A percentile compares a stretch with the other conserved stretches of the same genome.
phyloP scores from a whole-genome alignment of 2,888 invertebrate species.

The Trissolcus brochymenae region DNA sequence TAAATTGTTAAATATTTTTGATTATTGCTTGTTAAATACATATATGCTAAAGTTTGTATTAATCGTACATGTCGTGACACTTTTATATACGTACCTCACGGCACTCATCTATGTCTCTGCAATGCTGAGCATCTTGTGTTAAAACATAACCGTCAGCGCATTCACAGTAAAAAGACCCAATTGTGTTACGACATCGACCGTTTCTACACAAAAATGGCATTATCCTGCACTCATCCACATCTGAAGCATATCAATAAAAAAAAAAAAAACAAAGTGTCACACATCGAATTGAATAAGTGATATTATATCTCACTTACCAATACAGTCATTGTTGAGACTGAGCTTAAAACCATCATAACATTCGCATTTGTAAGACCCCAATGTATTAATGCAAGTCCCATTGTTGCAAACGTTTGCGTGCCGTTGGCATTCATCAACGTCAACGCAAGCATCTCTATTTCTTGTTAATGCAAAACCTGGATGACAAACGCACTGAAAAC shows the following conservation, averaged over 20 bases:
- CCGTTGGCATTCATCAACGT: conserved; percentile 90
- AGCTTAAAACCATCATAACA: conserved; percentile 87
- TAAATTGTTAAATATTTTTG: too few relatives aligned
- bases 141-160: conserved; percentile 84
- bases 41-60: too few relatives aligned
- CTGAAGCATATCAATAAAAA: conserved; percentile 66
- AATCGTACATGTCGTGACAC: too few relatives aligned
- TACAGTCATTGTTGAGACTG: conserved; percentile 83
- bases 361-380: conserved; percentile 86
- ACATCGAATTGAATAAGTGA: not conserved
- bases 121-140: conserved; percentile 85
- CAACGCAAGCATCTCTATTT: conserved; percentile 86
- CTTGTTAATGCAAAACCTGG: conserved; percentile 85
- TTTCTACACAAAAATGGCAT: conserved; percentile 91
- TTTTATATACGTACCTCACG: conserved; percentile 78
- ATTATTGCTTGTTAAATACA: too few relatives aligned
- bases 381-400: conserved; percentile 89
- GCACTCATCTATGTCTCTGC: conserved; percentile 88
- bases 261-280: too few relatives aligned
- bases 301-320: conserved; percentile 76
- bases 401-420: conserved; percentile 86
- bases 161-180: conserved; percentile 88
- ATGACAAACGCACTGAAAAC: conserved; percentile 87
- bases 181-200: conserved; percentile 87
- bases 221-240: conserved; percentile 89